These are phyloP conservation scores for Nesospiza acunhae DNA, from an alignment of 2,113 vertebrate genomes.

Conservation along the genomic window DNA sequence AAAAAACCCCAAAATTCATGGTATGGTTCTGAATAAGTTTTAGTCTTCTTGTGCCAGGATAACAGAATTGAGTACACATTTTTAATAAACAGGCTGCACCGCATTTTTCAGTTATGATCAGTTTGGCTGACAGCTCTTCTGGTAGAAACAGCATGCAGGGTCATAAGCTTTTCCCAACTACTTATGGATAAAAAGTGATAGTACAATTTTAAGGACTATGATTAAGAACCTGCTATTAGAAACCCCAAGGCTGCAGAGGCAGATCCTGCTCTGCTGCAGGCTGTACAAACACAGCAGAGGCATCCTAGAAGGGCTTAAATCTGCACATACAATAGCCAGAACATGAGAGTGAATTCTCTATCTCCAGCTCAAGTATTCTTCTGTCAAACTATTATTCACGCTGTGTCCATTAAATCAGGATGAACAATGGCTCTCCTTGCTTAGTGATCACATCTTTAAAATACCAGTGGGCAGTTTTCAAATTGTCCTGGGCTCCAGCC, in stretches of 20 bases:
- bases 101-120: conserved; percentile 9
- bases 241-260: neutral
- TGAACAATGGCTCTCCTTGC: conserved; percentile 29
- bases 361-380: conserved; percentile 2
- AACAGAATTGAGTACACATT: neutral
- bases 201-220: neutral
- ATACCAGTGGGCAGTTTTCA: conserved; percentile 44
- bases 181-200: conserved; percentile 15
- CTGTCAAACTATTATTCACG: neutral
- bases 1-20: neutral
- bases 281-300: conserved; percentile 28
- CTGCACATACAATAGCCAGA: neutral
- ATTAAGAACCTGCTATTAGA: conserved; percentile 42
- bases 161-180: conserved; percentile 17
- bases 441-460: conserved; percentile 35
- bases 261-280: neutral
- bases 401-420: conserved; percentile 21
- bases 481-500: conserved; percentile 16
- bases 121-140: neutral
- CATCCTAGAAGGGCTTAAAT: neutral
- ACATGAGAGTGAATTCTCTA: neutral
- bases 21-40: neutral
- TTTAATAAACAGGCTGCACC: neutral
- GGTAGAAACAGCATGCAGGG: conserved; percentile 6
- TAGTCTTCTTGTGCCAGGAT: neutral